phyloP scores from a whole-genome alignment of 2,113 vertebrate species.

The Chrysemys picta region DNA sequence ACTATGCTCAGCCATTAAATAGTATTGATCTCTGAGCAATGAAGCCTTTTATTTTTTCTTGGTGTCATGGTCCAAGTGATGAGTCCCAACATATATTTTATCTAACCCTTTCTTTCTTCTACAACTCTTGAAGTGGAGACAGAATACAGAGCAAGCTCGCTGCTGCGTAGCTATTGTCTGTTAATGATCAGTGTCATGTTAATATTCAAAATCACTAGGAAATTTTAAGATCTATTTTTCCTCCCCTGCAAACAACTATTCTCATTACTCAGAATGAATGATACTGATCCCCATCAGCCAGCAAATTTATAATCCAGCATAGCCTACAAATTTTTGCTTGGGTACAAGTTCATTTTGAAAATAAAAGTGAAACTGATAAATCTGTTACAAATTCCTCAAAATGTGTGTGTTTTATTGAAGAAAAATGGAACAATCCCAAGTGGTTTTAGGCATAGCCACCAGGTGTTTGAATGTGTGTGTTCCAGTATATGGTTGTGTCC shows the following conservation, averaged over 20 bases:
- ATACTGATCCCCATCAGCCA: background rate
- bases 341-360: background rate
- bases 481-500: background rate
- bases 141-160: background rate
- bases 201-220: background rate
- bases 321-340: background rate
- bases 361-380: background rate
- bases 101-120: background rate
- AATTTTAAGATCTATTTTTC: background rate
- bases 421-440: background rate
- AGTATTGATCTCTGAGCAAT: background rate
- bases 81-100: background rate
- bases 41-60: background rate
- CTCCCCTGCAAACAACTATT: background rate
- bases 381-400: background rate
- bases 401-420: background rate
- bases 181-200: background rate
- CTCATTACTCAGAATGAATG: background rate
- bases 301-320: background rate
- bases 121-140: background rate
- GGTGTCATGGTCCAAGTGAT: background rate
- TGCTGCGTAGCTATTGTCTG: background rate
- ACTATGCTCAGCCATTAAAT: background rate
- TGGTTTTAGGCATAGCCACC: background rate
- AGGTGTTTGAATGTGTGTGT: background rate